Percentiles rank a stretch among this genome's conserved stretches.
Conservation (phyloP, 1,140 invertebrate genomes). For the Solenopsis fugax region DNA sequence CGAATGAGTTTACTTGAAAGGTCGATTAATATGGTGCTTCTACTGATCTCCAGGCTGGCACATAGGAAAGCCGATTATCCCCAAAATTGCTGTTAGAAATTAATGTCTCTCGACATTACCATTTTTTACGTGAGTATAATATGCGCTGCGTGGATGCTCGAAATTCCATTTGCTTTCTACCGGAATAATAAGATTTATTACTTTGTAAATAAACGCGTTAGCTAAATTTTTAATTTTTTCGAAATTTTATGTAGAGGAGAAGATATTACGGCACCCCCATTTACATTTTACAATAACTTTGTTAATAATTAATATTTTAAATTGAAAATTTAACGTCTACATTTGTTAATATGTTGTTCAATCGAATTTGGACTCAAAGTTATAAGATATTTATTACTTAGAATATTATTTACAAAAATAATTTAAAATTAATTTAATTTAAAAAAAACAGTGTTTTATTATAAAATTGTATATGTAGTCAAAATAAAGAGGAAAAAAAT, state of each 20-base stretch:
- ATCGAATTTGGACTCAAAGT: no score
- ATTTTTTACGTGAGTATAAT: conserved; percentile 14
- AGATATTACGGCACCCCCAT: no score
- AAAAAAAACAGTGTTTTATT: no score
- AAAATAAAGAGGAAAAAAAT: no score
- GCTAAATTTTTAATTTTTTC: background rate
- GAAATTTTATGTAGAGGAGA: background rate
- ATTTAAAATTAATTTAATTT: no score
- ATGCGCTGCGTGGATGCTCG: background rate
- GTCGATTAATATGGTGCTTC: background rate
- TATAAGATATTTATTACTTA: no score
- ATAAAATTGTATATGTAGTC: no score
- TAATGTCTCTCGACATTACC: background rate
- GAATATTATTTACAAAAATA: no score
- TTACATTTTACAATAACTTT: no score
- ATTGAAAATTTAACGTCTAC: no score
- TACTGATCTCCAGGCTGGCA: conserved; percentile 21
- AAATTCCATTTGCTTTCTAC: conserved; percentile 2
- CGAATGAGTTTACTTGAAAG: conserved; percentile 60
- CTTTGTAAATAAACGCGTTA: conserved; percentile 3
- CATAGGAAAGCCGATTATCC: background rate
- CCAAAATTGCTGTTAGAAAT: conserved; percentile 43
- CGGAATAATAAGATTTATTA: conserved; percentile 11
- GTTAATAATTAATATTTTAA: no score
- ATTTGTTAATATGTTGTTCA: no score